These are phyloP conservation scores for Plumapathes pennacea DNA, from an alignment of 92 coral and sea anemone species.

Conservation along the genomic window DNA sequence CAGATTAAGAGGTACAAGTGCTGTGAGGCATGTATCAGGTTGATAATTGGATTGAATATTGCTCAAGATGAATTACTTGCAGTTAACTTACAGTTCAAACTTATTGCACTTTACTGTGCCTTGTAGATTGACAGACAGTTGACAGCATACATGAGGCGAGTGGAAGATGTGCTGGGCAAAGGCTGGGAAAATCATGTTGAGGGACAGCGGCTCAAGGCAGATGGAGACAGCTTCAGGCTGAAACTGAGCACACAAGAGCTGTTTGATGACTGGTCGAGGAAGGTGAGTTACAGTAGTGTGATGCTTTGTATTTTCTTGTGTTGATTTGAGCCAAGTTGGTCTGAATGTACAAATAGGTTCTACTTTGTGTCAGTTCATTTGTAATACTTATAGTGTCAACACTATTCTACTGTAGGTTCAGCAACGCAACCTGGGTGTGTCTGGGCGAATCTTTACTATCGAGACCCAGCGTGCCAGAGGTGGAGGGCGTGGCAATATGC, in stretches of 20 bases:
- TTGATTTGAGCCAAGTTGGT: background rate
- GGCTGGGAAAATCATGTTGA: slow-evolving; percentile 99
- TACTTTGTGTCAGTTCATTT: background rate
- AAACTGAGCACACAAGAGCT: slow-evolving; percentile 95
- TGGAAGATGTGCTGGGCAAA: slow-evolving; percentile 97
- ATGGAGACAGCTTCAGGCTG: slow-evolving; percentile 96
- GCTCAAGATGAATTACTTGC: too few species aligned
- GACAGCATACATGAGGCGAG: slow-evolving; percentile 95
- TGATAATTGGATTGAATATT: too few species aligned
- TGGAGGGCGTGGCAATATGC: slow-evolving; percentile 74
- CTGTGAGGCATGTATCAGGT: too few species aligned
- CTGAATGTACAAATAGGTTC: background rate
- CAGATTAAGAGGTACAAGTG: too few species aligned
- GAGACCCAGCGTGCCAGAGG: slow-evolving; percentile 95
- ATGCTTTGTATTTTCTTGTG: too few species aligned
- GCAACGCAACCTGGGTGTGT: slow-evolving; percentile 92
- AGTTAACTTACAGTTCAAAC: too few species aligned
- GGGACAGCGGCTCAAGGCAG: slow-evolving; percentile 96
- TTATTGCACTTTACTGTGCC: too few species aligned
- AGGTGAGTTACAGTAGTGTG: slow-evolving; percentile 58
- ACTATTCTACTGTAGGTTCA: slow-evolving; percentile 57
- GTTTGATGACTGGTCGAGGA: slow-evolving; percentile 99
- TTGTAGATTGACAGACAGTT: slow-evolving; percentile 90
- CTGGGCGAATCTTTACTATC: slow-evolving; percentile 96
- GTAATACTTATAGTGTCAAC: background rate